Conservation (phyloP, 2,797 vertebrate genomes). For the Cuniculus paca region DNA sequence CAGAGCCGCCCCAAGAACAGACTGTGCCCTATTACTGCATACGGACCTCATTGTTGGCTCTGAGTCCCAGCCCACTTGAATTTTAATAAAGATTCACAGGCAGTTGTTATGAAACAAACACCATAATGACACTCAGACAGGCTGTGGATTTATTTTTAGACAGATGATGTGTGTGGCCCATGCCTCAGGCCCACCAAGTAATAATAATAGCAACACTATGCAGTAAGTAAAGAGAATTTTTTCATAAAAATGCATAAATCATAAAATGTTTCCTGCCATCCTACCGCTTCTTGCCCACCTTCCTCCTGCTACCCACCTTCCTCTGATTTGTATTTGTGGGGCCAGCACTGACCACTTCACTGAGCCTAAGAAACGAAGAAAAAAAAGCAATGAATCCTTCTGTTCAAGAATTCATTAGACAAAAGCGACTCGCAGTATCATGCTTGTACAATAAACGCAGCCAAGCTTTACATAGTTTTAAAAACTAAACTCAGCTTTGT, state of each 20-base stretch:
- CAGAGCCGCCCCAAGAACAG: conserved; percentile 18
- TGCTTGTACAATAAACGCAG: neutral
- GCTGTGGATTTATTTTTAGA: conserved; percentile 79
- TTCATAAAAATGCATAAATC: conserved; percentile 54
- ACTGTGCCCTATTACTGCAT: neutral
- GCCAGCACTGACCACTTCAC: neutral
- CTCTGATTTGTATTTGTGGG: neutral
- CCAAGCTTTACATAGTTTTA: neutral
- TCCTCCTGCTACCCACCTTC: neutral
- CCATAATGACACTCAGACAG: conserved; percentile 77
- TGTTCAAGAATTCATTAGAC: neutral
- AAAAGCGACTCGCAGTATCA: neutral
- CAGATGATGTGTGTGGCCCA: conserved; percentile 76
- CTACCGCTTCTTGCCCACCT: conserved; percentile 16
- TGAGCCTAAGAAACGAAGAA: neutral
- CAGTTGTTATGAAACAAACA: conserved; percentile 79
- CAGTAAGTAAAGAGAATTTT: conserved; percentile 62
- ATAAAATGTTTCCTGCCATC: conserved; percentile 64
- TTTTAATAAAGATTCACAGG: conserved; percentile 76
- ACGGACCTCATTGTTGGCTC: neutral
- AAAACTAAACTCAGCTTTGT: conserved; percentile 9
- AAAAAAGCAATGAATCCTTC: neutral
- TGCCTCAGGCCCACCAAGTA: conserved; percentile 70
- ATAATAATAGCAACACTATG: conserved; percentile 72
- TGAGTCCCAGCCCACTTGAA: conserved; percentile 46